Percentiles rank a stretch among this genome's conserved stretches.
These are phyloP conservation scores for Sakesphorus luctuosus DNA, from an alignment of 2,113 vertebrate genomes.

Conservation along the genomic window DNA sequence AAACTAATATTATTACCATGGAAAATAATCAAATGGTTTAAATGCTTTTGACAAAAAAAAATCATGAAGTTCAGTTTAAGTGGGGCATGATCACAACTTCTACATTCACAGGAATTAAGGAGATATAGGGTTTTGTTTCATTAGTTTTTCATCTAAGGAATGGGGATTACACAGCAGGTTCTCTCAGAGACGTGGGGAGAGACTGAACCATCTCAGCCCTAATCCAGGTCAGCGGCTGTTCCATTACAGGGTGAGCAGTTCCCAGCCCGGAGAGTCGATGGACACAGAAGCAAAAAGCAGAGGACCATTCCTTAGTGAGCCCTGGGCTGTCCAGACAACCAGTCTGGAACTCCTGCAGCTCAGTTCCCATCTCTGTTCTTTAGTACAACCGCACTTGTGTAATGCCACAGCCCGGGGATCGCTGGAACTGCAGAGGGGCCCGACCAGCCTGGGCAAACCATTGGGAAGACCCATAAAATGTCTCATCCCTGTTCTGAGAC, in stretches of 20 bases:
- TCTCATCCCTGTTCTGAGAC: background rate
- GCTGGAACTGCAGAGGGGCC: too few relatives aligned
- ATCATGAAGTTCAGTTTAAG: background rate
- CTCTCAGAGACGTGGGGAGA: background rate
- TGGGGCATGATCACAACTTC: background rate
- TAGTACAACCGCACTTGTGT: background rate
- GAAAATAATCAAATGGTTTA: constrained; percentile 19
- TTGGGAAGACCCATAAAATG: accelerated
- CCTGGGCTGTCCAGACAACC: background rate
- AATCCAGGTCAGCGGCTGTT: constrained; percentile 34
- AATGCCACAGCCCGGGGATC: background rate
- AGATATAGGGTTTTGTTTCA: constrained; percentile 58
- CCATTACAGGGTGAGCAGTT: background rate
- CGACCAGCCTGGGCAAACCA: background rate
- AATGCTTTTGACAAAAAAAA: background rate
- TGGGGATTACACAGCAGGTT: constrained; percentile 64
- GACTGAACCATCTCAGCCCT: background rate
- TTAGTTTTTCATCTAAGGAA: constrained; percentile 57
- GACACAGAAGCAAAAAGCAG: background rate
- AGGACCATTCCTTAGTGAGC: background rate
- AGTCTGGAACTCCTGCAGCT: background rate
- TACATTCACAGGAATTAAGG: constrained; percentile 32
- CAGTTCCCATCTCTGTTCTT: background rate
- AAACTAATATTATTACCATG: background rate
- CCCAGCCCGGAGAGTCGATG: background rate